These are phyloP conservation scores for Plebejus anna DNA, from an alignment of 2,888 invertebrate species.

Conservation along the genomic window DNA sequence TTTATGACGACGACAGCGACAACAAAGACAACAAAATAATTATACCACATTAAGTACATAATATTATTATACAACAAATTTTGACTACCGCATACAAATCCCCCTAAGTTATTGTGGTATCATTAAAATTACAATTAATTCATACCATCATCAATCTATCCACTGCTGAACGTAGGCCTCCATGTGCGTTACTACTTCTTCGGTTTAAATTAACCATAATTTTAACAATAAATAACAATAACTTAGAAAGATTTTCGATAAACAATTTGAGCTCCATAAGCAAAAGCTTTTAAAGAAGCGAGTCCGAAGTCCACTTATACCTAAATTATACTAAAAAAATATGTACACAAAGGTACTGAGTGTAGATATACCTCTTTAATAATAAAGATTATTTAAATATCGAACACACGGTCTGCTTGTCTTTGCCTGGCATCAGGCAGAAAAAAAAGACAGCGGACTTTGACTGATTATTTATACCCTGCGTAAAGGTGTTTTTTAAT, in stretches of 20 bases:
- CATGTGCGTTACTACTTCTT: neutral
- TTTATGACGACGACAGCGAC: neutral
- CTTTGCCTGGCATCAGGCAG: no score
- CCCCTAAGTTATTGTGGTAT: neutral
- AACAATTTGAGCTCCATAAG: neutral
- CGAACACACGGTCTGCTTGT: no score
- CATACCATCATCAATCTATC: neutral
- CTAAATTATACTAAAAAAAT: neutral
- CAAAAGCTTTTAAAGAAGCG: neutral
- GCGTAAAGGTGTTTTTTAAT: no score
- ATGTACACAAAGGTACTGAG: neutral
- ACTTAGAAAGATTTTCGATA: neutral
- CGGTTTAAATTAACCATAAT: neutral
- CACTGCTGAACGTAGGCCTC: neutral
- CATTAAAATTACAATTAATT: neutral
- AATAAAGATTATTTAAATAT: neutral
- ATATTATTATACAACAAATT: neutral
- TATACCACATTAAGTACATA: neutral
- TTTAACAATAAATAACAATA: neutral
- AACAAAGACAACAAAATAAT: neutral
- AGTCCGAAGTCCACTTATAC: slow-evolving; percentile 1
- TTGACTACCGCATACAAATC: neutral
- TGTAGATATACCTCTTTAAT: neutral
- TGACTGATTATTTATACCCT: no score
- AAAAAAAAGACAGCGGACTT: no score